These are phyloP conservation scores for Amia ocellicauda DNA, from an alignment of 2,113 vertebrate genomes.

Conservation along the genomic window DNA sequence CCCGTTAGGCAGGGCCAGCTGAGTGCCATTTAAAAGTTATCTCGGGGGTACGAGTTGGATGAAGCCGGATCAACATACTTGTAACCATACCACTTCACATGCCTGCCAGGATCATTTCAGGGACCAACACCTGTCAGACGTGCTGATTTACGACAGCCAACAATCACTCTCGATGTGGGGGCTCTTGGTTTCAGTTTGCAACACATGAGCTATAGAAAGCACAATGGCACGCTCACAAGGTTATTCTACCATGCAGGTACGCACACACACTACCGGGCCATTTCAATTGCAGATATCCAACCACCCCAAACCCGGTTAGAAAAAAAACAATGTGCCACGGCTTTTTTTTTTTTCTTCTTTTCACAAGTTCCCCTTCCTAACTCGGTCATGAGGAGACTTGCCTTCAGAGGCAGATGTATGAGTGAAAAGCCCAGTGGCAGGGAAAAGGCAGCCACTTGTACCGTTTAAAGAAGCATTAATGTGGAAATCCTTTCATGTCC, in stretches of 20 bases:
- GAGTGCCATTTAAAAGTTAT: constrained; percentile 43
- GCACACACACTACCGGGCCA: too few species aligned
- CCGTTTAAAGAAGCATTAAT: too few species aligned
- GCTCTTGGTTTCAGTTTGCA: constrained; percentile 19
- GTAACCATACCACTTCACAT: constrained; percentile 47
- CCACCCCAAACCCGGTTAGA: too few species aligned
- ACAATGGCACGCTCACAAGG: not conserved
- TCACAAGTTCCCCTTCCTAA: too few species aligned
- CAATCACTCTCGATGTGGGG: not conserved
- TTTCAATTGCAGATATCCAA: too few species aligned
- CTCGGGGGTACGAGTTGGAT: constrained; percentile 29
- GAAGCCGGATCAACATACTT: constrained; percentile 15
- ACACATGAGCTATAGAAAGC: not conserved
- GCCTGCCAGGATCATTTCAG: constrained; percentile 14
- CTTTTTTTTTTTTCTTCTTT: too few species aligned
- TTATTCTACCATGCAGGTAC: not conserved
- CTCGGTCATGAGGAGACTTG: too few species aligned
- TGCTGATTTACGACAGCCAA: constrained; percentile 36
- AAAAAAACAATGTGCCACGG: too few species aligned
- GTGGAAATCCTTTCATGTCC: too few species aligned
- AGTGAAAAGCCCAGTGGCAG: too few species aligned
- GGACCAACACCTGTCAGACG: constrained; percentile 37
- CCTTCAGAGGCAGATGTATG: too few species aligned
- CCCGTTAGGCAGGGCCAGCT: constrained; percentile 29
- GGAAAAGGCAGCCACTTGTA: too few species aligned